Evolutionary conservation across 2,888 invertebrate species (phyloP).

Genomic region (Protophormia terraenovae): DNA sequence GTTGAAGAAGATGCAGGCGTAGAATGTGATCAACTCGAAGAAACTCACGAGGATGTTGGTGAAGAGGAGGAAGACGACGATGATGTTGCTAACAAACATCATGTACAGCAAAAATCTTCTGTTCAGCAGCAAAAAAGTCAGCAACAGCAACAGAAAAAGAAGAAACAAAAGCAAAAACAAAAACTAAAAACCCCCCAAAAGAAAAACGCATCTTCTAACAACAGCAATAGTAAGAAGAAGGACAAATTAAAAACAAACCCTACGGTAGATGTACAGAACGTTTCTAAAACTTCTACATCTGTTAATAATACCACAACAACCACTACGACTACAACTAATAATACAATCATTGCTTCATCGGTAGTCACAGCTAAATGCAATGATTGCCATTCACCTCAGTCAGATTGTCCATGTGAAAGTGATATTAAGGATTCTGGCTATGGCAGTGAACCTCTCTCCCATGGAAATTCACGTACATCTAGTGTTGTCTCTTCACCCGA

Average conservation of each 20-base stretch:
- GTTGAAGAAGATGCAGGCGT: conserved; percentile 62
- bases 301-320: not conserved
- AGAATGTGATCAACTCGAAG: conserved; percentile 58
- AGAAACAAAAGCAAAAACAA: conserved; percentile 71
- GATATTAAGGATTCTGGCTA: conserved; percentile 90
- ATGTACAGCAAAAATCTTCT: conserved; percentile 31
- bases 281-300: conserved; percentile 26
- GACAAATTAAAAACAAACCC: conserved; percentile 21
- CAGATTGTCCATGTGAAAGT: conserved; percentile 82
- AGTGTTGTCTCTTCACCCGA: conserved; percentile 92
- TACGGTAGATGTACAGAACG: not conserved
- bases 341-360: conserved; percentile 25
- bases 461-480: conserved; percentile 87
- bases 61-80: conserved; percentile 54
- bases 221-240: conserved; percentile 42
- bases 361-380: conserved; percentile 72
- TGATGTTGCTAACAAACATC: conserved; percentile 58
- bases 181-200: conserved; percentile 69
- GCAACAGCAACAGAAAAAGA: conserved; percentile 72
- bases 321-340: conserved; percentile 20
- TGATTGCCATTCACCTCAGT: conserved; percentile 75
- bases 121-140: conserved; percentile 73
- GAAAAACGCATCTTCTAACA: conserved; percentile 34
- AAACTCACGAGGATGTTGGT: conserved; percentile 46
- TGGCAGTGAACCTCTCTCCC: conserved; percentile 87